phyloP scores from a whole-genome alignment of 2,888 invertebrate genomes.

The Cephus pygmeus region DNA sequence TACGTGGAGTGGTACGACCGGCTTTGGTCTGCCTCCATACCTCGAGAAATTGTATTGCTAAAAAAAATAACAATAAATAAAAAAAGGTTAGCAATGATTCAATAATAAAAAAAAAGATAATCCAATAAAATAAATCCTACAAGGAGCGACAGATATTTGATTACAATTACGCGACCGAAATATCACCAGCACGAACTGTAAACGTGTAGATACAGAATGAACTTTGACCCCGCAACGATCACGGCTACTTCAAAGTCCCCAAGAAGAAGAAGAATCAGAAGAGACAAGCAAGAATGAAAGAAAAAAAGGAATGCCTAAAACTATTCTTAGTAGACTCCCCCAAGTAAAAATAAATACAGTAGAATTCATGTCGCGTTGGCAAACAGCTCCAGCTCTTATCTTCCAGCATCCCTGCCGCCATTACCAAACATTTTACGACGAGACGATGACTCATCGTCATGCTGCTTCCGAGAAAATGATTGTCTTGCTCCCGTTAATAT shows the following conservation, averaged over 20 bases:
- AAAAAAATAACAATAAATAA: background rate
- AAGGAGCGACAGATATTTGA: background rate
- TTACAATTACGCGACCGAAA: background rate
- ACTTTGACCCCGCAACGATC: background rate
- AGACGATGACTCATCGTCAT: background rate
- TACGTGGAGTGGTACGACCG: constrained; percentile 33
- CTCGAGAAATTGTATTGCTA: constrained; percentile 34
- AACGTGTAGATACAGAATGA: background rate
- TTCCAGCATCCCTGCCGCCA: background rate
- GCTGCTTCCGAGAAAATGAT: background rate
- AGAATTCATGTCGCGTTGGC: background rate
- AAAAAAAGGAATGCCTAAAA: background rate
- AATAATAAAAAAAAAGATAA: background rate
- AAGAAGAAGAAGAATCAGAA: background rate
- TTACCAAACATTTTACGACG: background rate
- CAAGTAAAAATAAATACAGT: background rate
- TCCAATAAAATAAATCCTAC: background rate
- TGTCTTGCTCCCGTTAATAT: background rate
- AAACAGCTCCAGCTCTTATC: background rate
- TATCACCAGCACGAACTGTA: background rate
- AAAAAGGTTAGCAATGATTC: background rate
- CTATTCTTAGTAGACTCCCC: background rate
- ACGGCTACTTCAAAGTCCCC: background rate
- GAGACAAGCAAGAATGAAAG: background rate
- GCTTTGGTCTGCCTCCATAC: constrained; percentile 16